Base-by-base conservation (phyloP, 2,888 invertebrate species). In the Pseudolycoriella hygida region DNA sequence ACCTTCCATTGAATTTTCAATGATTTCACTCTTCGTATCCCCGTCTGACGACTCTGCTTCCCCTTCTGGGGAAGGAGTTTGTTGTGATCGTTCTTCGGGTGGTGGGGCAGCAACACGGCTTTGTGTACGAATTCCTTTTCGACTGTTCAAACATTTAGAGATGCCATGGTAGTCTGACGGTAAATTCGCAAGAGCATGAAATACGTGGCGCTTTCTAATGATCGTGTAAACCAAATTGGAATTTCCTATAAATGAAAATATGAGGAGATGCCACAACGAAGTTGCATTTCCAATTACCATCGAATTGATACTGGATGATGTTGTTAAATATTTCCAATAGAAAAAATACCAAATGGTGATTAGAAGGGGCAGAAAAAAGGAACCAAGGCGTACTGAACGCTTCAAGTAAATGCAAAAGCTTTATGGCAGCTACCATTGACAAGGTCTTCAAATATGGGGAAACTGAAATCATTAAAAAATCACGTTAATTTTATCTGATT, bases 341-440 rank as follows among this genome's bases (percentile, higher is more conserved):
- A 68, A 98, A 97, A 71, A 98, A 98, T 10, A 98, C 93, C 51
- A 98, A 74, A 64, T 98, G 97, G 65, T 99, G 96, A 64, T 98
- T 96, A 34, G 89, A 88, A 2, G 94, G 85, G 40, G 88, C 84
- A 3, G 94, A 90, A 64, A 94, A 92, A 55, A 99, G 72, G 70
- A 98, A 99, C 97, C 98, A 98, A 0, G 97, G 96, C 1, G 97
- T 97, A 63, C 93, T 90, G 69, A 98, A 98, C 19, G 96, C 96
- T 67, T 98, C 97, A 48, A 98, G 69, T 42, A 99, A 72, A 67
- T 99, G 98, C 45, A 99, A 70, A 14, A 99, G 70, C 66, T 98
- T 99, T 4, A 93, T 97, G 51, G 93, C 89, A 6, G 98, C 87
- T 42, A 98, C 96, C 97, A 99, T 98, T 1, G 97, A 97, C 8